These are phyloP conservation scores for Probosciger aterrimus DNA, from an alignment of 2,113 vertebrate species.

Conservation along the genomic window DNA sequence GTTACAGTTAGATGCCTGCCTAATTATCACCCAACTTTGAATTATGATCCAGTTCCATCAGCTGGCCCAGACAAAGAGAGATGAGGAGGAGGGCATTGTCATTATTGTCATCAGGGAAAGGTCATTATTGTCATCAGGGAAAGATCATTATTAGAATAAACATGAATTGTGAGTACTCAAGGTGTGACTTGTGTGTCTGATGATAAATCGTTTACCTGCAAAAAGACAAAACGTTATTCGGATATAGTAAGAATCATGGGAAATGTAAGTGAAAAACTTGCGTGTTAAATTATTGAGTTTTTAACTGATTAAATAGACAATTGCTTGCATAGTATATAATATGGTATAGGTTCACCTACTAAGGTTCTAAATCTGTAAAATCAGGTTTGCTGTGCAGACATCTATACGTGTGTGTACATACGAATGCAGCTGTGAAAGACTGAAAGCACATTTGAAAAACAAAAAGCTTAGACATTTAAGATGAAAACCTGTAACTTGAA, in stretches of 20 bases:
- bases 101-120: not conserved
- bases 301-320: no score
- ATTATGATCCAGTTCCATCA: not conserved
- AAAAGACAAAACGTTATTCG: not conserved
- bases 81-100: not conserved
- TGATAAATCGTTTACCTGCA: not conserved
- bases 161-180: not conserved
- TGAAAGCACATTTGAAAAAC: not conserved
- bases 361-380: not conserved
- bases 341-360: not conserved
- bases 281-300: no score
- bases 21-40: not conserved
- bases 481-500: not conserved
- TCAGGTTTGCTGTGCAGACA: not conserved
- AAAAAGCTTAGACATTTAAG: not conserved
- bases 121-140: not conserved
- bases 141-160: not conserved
- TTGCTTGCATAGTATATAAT: not conserved
- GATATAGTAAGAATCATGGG: not conserved
- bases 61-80: not conserved
- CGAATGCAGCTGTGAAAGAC: not conserved
- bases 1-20: not conserved
- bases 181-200: not conserved
- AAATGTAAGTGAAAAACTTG: not conserved
- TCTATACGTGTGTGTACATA: not conserved